Evolutionary conservation across 2,888 invertebrate species (phyloP).

Genomic region (Neoascia interrupta): DNA sequence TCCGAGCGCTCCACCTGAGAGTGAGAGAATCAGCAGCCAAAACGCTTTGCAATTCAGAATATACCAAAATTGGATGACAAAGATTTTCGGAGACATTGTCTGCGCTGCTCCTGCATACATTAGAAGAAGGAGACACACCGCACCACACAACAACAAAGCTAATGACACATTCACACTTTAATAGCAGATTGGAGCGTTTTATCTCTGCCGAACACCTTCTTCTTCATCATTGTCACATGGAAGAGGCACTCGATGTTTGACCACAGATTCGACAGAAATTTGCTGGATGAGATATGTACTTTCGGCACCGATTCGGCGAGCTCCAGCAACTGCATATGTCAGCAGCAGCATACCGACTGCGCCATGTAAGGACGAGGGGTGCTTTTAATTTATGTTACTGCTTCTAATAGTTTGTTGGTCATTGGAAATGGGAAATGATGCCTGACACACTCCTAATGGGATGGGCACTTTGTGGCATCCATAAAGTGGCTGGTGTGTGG

Average conservation of each 20-base stretch:
- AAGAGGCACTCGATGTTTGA: conserved; percentile 11
- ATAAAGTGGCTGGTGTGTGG: conserved; percentile 61
- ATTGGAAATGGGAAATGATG: conserved; percentile 39
- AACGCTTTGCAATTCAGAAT: conserved; percentile 62
- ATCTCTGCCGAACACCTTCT: conserved; percentile 68
- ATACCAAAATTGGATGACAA: conserved; percentile 67
- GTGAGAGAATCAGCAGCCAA: background rate
- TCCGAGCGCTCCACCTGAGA: background rate
- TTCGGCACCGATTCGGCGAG: conserved; percentile 26
- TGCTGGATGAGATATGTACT: conserved; percentile 10
- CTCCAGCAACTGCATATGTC: conserved; percentile 61
- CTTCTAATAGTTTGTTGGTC: conserved; percentile 55
- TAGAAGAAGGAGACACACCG: conserved; percentile 2
- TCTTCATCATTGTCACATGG: conserved; percentile 59
- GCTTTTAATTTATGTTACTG: conserved; percentile 65
- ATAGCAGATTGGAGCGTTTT: conserved; percentile 68
- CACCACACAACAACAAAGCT: conserved; percentile 49
- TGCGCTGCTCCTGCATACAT: conserved; percentile 26
- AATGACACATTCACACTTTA: conserved; percentile 68
- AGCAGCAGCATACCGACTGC: conserved; percentile 55
- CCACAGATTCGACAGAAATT: background rate
- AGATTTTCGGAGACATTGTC: conserved; percentile 54
- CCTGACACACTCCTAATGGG: conserved; percentile 56
- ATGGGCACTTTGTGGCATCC: conserved; percentile 60
- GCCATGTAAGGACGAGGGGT: conserved; percentile 34